Conservation (phyloP, 1,140 invertebrate genomes). For the Chlorops oryzae region DNA sequence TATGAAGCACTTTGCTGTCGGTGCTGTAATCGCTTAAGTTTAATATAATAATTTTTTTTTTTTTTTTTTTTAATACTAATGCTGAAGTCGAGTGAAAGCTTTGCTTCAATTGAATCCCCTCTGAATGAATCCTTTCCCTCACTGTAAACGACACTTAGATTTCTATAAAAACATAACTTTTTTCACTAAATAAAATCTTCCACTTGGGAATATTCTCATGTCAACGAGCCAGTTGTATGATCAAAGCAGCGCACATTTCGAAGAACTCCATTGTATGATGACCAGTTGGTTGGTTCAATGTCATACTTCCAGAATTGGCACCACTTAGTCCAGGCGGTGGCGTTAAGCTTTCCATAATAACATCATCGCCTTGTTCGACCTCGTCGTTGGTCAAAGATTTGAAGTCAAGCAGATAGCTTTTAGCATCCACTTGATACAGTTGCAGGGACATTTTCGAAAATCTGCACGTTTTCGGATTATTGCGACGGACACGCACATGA, state of each 20-base stretch:
- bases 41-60: too few relatives aligned
- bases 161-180: neutral
- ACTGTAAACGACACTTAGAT: too few relatives aligned
- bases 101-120: too few relatives aligned
- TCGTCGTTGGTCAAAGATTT: slow-evolving; percentile 85
- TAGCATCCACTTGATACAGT: slow-evolving; percentile 97
- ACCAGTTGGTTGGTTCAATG: slow-evolving; percentile 50
- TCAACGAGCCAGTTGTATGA: slow-evolving; percentile 93
- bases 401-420: slow-evolving; percentile 95
- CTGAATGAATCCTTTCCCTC: too few relatives aligned
- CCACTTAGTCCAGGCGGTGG: slow-evolving; percentile 50
- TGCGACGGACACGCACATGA: slow-evolving; percentile 86
- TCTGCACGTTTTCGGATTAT: slow-evolving; percentile 73
- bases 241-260: slow-evolving; percentile 98
- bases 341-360: slow-evolving; percentile 49
- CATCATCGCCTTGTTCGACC: slow-evolving; percentile 58
- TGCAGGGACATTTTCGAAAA: slow-evolving; percentile 97
- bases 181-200: neutral
- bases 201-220: too few relatives aligned
- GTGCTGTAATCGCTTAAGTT: too few relatives aligned
- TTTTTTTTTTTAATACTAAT: too few relatives aligned
- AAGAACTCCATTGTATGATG: slow-evolving; percentile 99
- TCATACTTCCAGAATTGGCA: slow-evolving; percentile 37
- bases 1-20: too few relatives aligned
- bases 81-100: too few relatives aligned